Evolutionary conservation across 2,888 invertebrate genomes (phyloP).

Genomic region (Rhopalosiphum nymphaeae): DNA sequence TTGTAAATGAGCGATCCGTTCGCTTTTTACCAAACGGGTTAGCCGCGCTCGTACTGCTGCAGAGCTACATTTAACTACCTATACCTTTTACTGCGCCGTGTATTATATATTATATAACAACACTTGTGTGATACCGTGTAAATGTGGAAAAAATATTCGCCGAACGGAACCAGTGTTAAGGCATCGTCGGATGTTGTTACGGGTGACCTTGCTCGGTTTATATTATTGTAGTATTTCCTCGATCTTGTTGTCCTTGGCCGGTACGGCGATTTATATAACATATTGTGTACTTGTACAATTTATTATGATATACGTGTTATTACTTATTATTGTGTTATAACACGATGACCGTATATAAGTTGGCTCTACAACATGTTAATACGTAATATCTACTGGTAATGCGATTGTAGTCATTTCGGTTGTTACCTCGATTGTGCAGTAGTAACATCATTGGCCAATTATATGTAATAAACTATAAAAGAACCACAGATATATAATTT

Average conservation of each 20-base stretch:
- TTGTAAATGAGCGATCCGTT: background rate
- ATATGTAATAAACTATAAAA: background rate
- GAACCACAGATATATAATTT: background rate
- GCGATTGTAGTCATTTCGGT: background rate
- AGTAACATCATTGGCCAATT: background rate
- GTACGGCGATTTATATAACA: background rate
- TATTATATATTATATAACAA: background rate
- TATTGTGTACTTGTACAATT: background rate
- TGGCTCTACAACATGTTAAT: background rate
- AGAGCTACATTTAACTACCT: background rate
- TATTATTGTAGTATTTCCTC: slow-evolving; percentile 8
- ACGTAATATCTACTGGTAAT: background rate
- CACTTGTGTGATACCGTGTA: background rate
- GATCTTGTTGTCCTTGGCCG: slow-evolving; percentile 21
- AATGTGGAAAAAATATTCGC: background rate
- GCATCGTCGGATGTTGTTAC: background rate
- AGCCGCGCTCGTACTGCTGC: background rate
- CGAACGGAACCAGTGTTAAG: slow-evolving; percentile 7
- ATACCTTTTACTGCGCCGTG: background rate
- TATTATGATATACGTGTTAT: background rate
- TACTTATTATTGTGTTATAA: slow-evolving; percentile 12
- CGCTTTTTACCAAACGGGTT: background rate
- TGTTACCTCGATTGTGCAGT: background rate
- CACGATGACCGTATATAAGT: background rate
- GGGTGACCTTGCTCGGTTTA: slow-evolving; percentile 28